Evolutionary conservation across 2,113 vertebrate genomes (phyloP), one percentile per base, ranked within the genome.

Genomic region (Aphyosemion australe): DNA sequence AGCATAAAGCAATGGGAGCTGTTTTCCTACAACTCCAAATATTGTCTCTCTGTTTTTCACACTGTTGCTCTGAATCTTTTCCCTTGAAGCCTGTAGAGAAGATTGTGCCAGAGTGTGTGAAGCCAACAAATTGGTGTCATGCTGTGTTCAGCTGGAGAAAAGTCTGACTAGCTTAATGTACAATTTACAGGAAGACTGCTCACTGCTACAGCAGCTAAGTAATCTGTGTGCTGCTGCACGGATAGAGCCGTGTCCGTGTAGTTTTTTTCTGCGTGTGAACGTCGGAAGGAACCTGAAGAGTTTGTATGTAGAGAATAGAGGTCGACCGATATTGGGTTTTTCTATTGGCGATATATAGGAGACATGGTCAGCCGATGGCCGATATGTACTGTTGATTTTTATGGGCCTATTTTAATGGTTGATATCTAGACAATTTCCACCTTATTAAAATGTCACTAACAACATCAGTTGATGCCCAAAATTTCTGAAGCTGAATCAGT

Each of bases 41-140:
- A 20, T 46, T 74, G 49, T 65, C 66, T 76, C 65, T 83, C 79
- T 53, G 61, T 42, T 67, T 26, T 51, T 72, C 51, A 14, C 61
- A 19, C 49, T 53, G 41, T 21, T 12, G 2, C 52, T 65, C 61
- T 11, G 47, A 26, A 12, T 59, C 20, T 68, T 34, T 63, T 56
- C 69, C 67, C 52, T 63, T 63, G 71, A 66, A 66, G 77, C 76
- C 50, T 53, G n/a, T 12, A 53, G 60, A 69, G 49, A 65, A 37
- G 31, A 57, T 51, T 32, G 5, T 42, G 65, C 74, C 69, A 15
- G 56, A 69, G 34, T 37, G 65, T 52, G 62, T 34, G 64, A 75
- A 50, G 62, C 51, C 50, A 48, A 47, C 61, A 83, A 76, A 80
- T 65, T 79, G 74, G 63, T 74, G 72, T 80, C 79, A 73, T 45